Percentiles rank a stretch among this genome's conserved stretches.
These are phyloP conservation scores for Hyaena hyaena DNA, from an alignment of 2,113 vertebrate species.

Conservation along the genomic window DNA sequence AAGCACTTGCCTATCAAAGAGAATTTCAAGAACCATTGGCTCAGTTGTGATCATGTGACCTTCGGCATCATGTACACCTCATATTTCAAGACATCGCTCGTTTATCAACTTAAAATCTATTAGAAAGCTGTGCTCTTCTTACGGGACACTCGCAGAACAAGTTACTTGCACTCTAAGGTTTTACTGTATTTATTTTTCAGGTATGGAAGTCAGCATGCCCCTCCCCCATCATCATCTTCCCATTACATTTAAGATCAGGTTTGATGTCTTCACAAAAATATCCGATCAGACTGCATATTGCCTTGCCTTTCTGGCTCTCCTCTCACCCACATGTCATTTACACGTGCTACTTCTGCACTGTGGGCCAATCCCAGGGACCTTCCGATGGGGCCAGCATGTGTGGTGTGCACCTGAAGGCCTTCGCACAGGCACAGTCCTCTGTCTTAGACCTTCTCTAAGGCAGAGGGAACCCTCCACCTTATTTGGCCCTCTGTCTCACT, in stretches of 20 bases:
- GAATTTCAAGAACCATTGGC: too few species aligned
- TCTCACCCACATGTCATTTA: fast-evolving
- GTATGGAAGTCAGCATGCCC: background rate
- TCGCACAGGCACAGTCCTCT: fast-evolving
- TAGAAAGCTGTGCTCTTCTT: too few species aligned
- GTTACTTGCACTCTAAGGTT: too few species aligned
- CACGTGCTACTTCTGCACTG: fast-evolving
- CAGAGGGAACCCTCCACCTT: too few species aligned
- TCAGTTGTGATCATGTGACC: too few species aligned
- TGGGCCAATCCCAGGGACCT: background rate
- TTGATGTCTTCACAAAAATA: background rate
- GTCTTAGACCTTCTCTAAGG: background rate
- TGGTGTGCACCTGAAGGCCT: background rate
- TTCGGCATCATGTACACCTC: too few species aligned
- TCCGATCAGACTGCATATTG: background rate
- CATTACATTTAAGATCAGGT: background rate
- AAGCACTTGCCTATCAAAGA: too few species aligned
- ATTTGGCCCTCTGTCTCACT: background rate
- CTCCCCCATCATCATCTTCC: background rate
- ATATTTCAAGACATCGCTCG: too few species aligned
- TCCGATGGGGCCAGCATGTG: fast-evolving
- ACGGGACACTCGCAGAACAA: too few species aligned
- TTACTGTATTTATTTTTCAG: too few species aligned
- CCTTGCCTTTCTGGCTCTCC: background rate
- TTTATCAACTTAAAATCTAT: too few species aligned